Base-by-base conservation (phyloP, 2,797 vertebrate species). In the Bovichtus diacanthus region DNA sequence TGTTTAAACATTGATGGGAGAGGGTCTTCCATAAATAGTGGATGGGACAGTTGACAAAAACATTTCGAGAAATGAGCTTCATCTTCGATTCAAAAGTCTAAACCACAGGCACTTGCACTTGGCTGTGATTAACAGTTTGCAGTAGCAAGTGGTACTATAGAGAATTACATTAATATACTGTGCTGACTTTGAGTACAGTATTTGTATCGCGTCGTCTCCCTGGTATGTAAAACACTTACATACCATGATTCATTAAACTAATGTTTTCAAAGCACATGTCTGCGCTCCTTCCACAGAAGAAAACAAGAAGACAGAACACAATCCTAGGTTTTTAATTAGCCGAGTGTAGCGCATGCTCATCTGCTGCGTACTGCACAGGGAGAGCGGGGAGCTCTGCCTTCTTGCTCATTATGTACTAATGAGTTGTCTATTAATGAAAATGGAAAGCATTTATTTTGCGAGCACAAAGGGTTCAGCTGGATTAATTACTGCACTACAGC, bases 351-450 rank as follows among this genome's bases (percentile, higher is more conserved):
- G 74, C 84, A 81, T 85, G 80, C 81, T 89, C 90, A 72, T 88
- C 82, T 80, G 87, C 90, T 78, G 50, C 82, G 70, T 81, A 55
- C 79, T 77, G 88, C 87, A 85, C 63, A 21, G 88, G 83, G 90
- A 92, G 89, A 88, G 80, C 46, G 55, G 76, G 87, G 90, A 89
- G 80, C 60, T 79, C 84, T 88, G 92, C 88, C 86, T 91, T 93
- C 88, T 76, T 91, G 85, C 94, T 94, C 93, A 94, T 95, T 95
- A 95, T 87, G 89, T 72, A 85, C 93, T 95, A 95, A 96, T 96
- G 95, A 95, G 91, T 95, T 95, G 94, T 95, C 95, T 95, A 95
- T 95, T 95, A 96, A 95, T 95, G 94, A 95, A 95, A 95, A 95
- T 92, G 92, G 93, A 95, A 95, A 95, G 93, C 95, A 95, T 95